phyloP scores from a whole-genome alignment of 2,888 invertebrate species.

The Meta bourneti region DNA sequence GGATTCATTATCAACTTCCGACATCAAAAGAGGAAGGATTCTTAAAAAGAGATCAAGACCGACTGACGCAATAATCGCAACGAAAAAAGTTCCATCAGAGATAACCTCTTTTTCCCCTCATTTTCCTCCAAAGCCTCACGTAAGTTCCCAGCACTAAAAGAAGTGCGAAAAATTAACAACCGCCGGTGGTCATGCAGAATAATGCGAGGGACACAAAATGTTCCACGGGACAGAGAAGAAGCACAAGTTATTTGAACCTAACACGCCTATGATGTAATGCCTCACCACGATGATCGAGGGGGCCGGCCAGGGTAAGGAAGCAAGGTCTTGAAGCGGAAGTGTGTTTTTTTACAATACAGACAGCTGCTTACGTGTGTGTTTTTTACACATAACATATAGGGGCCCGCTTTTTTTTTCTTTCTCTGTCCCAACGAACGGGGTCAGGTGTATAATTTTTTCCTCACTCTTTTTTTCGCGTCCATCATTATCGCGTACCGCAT shows the following conservation, averaged over 20 bases:
- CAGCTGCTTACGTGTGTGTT: constrained; percentile 35
- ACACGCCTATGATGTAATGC: constrained; percentile 48
- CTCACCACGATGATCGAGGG: constrained; percentile 3
- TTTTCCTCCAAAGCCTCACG: neutral
- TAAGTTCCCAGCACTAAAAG: constrained; percentile 19
- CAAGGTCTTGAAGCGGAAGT: constrained; percentile 41
- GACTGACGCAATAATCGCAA: constrained; percentile 10
- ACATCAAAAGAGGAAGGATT: constrained; percentile 15
- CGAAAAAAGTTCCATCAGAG: constrained; percentile 2
- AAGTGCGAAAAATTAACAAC: constrained; percentile 52
- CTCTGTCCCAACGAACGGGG: constrained; percentile 33
- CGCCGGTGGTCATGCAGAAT: constrained; percentile 8
- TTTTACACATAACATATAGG: neutral
- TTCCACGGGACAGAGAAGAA: neutral
- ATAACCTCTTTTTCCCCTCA: neutral
- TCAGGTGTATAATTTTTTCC: constrained; percentile 38
- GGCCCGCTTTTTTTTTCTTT: neutral
- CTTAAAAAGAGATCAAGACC: constrained; percentile 6
- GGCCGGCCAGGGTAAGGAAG: constrained; percentile 15
- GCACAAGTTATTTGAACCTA: constrained; percentile 18
- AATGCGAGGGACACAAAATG: neutral
- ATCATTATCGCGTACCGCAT: constrained; percentile 40
- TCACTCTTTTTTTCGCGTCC: neutral
- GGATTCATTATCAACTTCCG: constrained; percentile 34
- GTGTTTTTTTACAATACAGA: constrained; percentile 39